Evolutionary conservation across 1,140 invertebrate species (phyloP).

Genomic region (Lucilia cuprina): DNA sequence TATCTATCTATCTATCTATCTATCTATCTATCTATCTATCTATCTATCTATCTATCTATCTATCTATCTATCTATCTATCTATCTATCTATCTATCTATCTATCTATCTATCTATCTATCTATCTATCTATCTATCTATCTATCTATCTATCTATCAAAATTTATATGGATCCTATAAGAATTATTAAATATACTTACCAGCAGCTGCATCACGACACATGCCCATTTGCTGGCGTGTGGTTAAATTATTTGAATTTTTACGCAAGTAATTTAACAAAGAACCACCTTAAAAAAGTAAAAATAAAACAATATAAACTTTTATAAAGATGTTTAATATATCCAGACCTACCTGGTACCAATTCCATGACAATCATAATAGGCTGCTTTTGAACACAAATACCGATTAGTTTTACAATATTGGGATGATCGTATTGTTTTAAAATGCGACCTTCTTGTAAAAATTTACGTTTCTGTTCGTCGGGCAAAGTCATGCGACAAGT

Average conservation of each 20-base stretch:
- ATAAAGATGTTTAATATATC: conserved; percentile 38
- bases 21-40: too few species aligned
- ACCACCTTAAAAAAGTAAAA: conserved; percentile 72
- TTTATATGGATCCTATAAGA: not conserved
- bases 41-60: too few species aligned
- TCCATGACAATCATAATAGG: conserved; percentile 99
- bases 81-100: too few species aligned
- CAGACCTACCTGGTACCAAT: conserved; percentile 80
- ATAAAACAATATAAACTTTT: not conserved
- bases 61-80: too few species aligned
- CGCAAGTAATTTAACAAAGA: conserved; percentile 87
- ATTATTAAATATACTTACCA: conserved; percentile 63
- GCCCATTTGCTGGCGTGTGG: conserved; percentile 77
- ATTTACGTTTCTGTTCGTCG: conserved; percentile 95
- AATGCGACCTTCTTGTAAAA: conserved; percentile 94
- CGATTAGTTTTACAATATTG: conserved; percentile 95
- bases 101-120: too few species aligned
- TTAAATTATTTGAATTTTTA: conserved; percentile 74
- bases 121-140: too few species aligned
- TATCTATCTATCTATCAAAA: too few species aligned
- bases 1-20: too few species aligned
- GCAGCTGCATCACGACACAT: conserved; percentile 95
- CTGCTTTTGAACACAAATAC: conserved; percentile 96
- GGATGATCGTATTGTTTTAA: conserved; percentile 97
- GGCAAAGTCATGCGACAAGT: conserved; percentile 92